phyloP scores from a whole-genome alignment of 2,113 vertebrate genomes.

The Dasypus novemcinctus region DNA sequence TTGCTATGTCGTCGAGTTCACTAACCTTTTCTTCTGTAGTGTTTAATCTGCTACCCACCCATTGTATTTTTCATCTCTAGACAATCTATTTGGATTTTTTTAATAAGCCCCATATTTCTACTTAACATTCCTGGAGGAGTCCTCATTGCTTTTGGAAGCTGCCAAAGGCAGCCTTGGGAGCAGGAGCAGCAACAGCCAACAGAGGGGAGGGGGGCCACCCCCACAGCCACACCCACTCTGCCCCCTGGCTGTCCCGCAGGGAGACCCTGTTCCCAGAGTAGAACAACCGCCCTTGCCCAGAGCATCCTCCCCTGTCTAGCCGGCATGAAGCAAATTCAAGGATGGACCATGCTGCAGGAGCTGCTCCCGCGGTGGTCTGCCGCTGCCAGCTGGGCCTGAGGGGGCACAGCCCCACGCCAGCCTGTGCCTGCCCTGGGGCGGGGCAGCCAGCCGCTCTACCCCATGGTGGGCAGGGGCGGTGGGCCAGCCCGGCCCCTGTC shows the following conservation, averaged over 20 bases:
- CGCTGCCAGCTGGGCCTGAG: conserved; percentile 43
- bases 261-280: not conserved
- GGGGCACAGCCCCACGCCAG: conserved; percentile 61
- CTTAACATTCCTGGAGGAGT: not conserved
- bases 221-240: conserved; percentile 37
- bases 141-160: not conserved
- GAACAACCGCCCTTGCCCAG: not conserved
- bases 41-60: too few species aligned
- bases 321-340: conserved; percentile 79
- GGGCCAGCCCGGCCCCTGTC: not conserved
- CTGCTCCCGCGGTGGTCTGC: conserved; percentile 69
- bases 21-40: too few species aligned
- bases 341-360: conserved; percentile 76
- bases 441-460: not conserved
- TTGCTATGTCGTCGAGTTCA: too few species aligned
- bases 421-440: conserved; percentile 2
- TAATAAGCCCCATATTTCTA: too few species aligned
- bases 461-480: too few species aligned
- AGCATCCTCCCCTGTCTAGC: conserved; percentile 55
- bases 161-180: accelerated
- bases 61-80: too few species aligned
- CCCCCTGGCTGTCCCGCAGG: not conserved
- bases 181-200: not conserved
- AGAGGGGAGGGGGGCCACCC: not conserved
- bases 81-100: too few species aligned